phyloP scores from a whole-genome alignment of 2,797 vertebrate species.

The Acanthornis magna region DNA sequence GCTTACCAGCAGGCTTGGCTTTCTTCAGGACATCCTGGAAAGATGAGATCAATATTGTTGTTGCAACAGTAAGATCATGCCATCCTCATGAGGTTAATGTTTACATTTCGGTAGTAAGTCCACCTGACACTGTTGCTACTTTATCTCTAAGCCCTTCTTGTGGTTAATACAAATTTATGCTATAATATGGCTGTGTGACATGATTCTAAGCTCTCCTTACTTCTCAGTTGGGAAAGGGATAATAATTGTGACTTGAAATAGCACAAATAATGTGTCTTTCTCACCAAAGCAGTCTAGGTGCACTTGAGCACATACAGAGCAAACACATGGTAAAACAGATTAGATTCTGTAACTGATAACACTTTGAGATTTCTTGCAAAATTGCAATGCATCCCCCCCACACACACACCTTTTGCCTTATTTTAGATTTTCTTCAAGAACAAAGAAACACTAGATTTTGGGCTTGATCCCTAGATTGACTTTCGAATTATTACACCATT shows the following conservation, averaged over 20 bases:
- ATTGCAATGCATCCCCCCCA: accelerated
- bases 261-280: background rate
- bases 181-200: background rate
- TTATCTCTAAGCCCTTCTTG: background rate
- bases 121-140: background rate
- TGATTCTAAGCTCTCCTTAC: background rate
- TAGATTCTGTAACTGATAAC: background rate
- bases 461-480: background rate
- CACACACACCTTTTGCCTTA: background rate
- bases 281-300: background rate
- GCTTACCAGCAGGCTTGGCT: background rate
- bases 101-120: background rate
- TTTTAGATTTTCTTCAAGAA: background rate
- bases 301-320: accelerated
- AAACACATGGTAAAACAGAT: background rate
- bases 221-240: background rate
- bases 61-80: background rate
- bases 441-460: background rate
- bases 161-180: background rate
- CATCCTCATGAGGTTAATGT: accelerated
- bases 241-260: background rate
- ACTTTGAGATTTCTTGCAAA: background rate
- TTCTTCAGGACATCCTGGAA: background rate
- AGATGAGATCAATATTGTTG: background rate
- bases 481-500: background rate